A percentile compares a stretch with the other conserved stretches of the same genome.
Evolutionary conservation across 2,888 invertebrate genomes (phyloP).

Genomic region (Caenorhabditis becei): DNA sequence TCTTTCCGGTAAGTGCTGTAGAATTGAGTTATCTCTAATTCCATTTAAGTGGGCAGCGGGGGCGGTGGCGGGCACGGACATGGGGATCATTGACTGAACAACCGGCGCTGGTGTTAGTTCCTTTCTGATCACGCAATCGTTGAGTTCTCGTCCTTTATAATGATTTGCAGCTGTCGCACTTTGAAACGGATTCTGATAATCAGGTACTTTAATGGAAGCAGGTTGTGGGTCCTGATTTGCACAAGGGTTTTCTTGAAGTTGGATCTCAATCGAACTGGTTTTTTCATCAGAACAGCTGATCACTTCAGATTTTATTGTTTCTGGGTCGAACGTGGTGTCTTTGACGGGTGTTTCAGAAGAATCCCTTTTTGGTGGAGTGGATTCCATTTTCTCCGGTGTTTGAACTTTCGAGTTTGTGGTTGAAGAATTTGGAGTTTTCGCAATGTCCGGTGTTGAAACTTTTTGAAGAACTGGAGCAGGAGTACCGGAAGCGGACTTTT

Average conservation of each 20-base stretch:
- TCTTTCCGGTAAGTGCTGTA: slow-evolving; percentile 37
- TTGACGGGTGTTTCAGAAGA: neutral
- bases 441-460: neutral
- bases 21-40: neutral
- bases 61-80: neutral
- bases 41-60: neutral
- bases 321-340: neutral
- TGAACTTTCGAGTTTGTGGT: neutral
- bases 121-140: no score
- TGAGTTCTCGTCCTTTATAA: no score
- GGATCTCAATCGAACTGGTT: no score
- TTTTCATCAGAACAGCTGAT: no score
- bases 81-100: neutral
- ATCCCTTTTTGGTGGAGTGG: neutral
- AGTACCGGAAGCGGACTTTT: neutral
- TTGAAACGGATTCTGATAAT: no score
- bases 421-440: neutral
- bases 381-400: neutral
- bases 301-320: neutral
- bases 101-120: no score
- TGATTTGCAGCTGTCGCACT: no score
- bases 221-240: no score
- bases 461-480: neutral
- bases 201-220: no score
- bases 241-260: no score